These are phyloP conservation scores for Cryptus viduatorius DNA, from an alignment of 2,888 invertebrate species.

Conservation along the genomic window DNA sequence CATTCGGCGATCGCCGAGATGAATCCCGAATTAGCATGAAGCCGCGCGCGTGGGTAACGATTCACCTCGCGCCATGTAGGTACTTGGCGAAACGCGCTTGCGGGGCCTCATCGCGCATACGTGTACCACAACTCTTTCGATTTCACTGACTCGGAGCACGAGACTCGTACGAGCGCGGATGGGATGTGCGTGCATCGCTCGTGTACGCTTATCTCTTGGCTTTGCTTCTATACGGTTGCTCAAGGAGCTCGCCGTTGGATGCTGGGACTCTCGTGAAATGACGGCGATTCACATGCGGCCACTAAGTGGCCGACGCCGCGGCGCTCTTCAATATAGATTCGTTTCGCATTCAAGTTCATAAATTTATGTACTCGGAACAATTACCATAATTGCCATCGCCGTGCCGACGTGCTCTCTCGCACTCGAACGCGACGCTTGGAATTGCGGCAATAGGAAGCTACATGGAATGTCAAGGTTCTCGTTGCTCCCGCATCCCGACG, in stretches of 20 bases:
- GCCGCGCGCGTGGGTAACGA: slow-evolving; percentile 32
- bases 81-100: slow-evolving; percentile 32
- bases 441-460: slow-evolving; percentile 61
- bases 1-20: slow-evolving; percentile 18
- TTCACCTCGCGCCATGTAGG: slow-evolving; percentile 39
- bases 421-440: slow-evolving; percentile 31
- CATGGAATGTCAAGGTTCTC: slow-evolving; percentile 62
- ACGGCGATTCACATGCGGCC: slow-evolving; percentile 69
- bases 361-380: slow-evolving; percentile 72
- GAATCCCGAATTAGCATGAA: slow-evolving; percentile 51
- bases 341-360: slow-evolving; percentile 72
- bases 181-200: slow-evolving; percentile 13
- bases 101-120: not conserved
- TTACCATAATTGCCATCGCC: slow-evolving; percentile 71
- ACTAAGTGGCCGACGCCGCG: slow-evolving; percentile 62
- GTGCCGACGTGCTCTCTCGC: slow-evolving; percentile 10
- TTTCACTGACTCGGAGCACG: slow-evolving; percentile 27
- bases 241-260: not conserved
- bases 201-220: slow-evolving; percentile 45
- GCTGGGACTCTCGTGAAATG: slow-evolving; percentile 59
- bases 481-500: slow-evolving; percentile 38
- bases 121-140: slow-evolving; percentile 35
- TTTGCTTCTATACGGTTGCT: slow-evolving; percentile 30
- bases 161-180: not conserved
- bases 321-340: slow-evolving; percentile 69